A percentile compares a stretch with the other conserved stretches of the same genome.
These are phyloP conservation scores for Arbacia lixula DNA, from an alignment of 53 echinoderm and acorn worm species.

Conservation along the genomic window DNA sequence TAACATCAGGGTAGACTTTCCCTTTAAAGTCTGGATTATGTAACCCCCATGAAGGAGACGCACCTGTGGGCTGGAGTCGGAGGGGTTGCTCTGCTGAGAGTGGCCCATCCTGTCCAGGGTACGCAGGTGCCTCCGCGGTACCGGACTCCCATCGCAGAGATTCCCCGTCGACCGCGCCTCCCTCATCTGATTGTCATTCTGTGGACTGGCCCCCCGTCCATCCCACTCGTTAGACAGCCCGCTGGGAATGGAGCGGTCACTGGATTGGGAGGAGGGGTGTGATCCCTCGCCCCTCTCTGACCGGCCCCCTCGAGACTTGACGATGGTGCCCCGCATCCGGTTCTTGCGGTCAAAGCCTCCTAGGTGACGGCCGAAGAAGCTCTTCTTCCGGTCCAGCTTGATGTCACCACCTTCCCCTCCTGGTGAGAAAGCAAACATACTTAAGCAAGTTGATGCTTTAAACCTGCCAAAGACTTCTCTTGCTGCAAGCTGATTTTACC, in stretches of 20 bases:
- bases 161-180: conserved; percentile 86
- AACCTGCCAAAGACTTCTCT: too few species aligned
- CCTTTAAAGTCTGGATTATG: too few species aligned
- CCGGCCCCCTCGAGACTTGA: conserved; percentile 45
- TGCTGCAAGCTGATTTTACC: too few species aligned
- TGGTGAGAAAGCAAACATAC: neutral
- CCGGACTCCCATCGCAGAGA: conserved; percentile 73
- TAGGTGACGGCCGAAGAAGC: conserved; percentile 96
- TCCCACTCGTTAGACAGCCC: conserved; percentile 92
- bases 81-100: conserved; percentile 75
- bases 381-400: conserved; percentile 97
- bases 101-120: conserved; percentile 69
- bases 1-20: too few species aligned
- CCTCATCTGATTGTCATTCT: conserved; percentile 71
- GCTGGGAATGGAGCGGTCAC: conserved; percentile 70
- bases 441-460: too few species aligned
- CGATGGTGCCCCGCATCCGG: conserved; percentile 86
- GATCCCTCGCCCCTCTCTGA: conserved; percentile 36
- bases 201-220: conserved; percentile 83
- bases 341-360: conserved; percentile 89
- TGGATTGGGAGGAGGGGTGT: conserved; percentile 41
- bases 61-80: conserved; percentile 44
- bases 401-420: conserved; percentile 65
- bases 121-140: conserved; percentile 58
- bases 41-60: too few species aligned